These are phyloP conservation scores for Sycobia sp. DNA, from an alignment of 1,140 invertebrate species.

Conservation along the genomic window DNA sequence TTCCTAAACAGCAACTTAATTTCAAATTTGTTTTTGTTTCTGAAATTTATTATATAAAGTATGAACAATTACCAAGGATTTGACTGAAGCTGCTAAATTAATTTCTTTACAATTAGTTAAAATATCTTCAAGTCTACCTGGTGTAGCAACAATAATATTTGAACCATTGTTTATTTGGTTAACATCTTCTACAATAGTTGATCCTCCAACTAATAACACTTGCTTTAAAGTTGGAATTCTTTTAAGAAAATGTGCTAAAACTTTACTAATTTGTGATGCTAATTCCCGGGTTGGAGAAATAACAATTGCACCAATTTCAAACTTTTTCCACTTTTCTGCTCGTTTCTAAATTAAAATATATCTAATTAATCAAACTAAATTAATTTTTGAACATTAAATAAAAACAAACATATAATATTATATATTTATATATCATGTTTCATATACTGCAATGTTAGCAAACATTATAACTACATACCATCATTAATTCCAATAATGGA, in stretches of 20 bases:
- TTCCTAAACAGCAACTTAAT: conserved; percentile 68
- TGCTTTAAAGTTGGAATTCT: conserved; percentile 63
- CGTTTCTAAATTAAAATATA: conserved; percentile 43
- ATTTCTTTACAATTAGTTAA: conserved; percentile 70
- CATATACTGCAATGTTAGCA: too few relatives aligned
- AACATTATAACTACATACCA: conserved; percentile 53
- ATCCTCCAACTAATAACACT: conserved; percentile 83
- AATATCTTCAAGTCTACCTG: conserved; percentile 89
- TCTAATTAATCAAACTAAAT: not conserved
- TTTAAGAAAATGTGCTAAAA: conserved; percentile 69
- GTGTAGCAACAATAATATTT: conserved; percentile 90
- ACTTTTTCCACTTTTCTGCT: conserved; percentile 68
- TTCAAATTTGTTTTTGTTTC: not conserved
- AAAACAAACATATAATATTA: not conserved
- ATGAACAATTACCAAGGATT: conserved; percentile 69
- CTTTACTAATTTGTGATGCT: conserved; percentile 85
- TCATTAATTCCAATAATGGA: conserved; percentile 85
- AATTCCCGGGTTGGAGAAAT: conserved; percentile 94
- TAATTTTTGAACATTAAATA: not conserved
- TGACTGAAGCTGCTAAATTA: conserved; percentile 71
- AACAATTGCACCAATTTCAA: conserved; percentile 85
- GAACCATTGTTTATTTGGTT: conserved; percentile 73
- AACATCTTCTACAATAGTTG: conserved; percentile 75
- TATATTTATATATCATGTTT: too few relatives aligned
- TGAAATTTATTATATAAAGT: not conserved